Evolutionary conservation across 1,140 invertebrate genomes (phyloP), one percentile per base, ranked within the genome.

Genomic region (Atta texana): DNA sequence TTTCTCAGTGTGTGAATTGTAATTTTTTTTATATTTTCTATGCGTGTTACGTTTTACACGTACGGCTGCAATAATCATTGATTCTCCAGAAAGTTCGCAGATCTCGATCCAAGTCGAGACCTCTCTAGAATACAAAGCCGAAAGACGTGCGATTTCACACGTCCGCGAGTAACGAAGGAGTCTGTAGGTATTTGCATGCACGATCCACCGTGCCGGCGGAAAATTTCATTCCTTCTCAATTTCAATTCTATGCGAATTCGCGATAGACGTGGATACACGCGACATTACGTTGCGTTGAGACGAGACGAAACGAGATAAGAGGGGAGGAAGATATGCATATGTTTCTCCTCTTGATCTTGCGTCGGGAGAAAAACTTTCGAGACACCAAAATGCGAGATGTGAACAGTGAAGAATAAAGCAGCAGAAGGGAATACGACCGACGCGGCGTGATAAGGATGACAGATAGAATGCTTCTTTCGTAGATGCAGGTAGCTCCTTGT

Each of bases 171-270:
- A 84, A 74, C 80, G 44, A 74, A 34, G 8, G 80, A 14, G 28
- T 61, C 16, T 53, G 31, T 2, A 10, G 39, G 8, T 82, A 28
- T 82, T 72, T 74, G 44, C 64, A 8, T 34, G 69, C 55, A 55
- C 80, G 55, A 72, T 31, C 39, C 39, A 44, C 24, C 69, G 55
- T 7, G 57, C 24, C 69, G 55, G 18, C 69, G 69, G 80, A 61
- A 84, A 75, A 84, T 75, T 75, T 84, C 69, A 84, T 84, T 75
- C n/a, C 69, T 74, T 84, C 80, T 31, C 69, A 75, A 80, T 80
- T 80, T 68, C 77, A 63, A 84, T 74, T 75, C 69, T 34, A 51
- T 14, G 31, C 24, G 80, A 72, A 82, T 82, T 82, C 39, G 5
- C 80, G 69, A 74, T 80, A 39, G 49, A 34, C 63, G 28, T 53